Evolutionary conservation across 1,140 invertebrate species (phyloP), one percentile per base, ranked within the genome.

Genomic region (Drosophila suzukii): DNA sequence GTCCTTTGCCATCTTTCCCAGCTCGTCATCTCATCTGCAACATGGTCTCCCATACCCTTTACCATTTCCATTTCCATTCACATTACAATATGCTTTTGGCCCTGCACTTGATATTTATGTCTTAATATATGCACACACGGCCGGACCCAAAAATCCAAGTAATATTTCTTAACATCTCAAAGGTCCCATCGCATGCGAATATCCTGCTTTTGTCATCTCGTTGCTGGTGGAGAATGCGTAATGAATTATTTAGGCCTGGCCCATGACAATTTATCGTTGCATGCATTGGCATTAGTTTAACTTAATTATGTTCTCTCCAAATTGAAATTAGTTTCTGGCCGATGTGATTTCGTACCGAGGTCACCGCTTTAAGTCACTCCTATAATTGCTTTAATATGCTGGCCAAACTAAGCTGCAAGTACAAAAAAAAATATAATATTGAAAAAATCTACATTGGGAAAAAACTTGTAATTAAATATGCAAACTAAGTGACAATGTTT

Each of bases 71-170:
- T 44, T 30, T 34, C 34, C 60, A 65, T 46, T 63, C 60, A 49
- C 71, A 75, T 55, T 74, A 53, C 59, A 74, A 61, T 77, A 60
- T 77, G 73, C 20, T 49, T 49, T 38, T 30, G 59, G 50, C 24
- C 12, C 53, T 85, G 44, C 51, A 44, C 34, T 53, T 89, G 70
- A 89, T 83, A 88, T 88, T 88, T 88, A 89, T 88, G 72, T 72
- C 79, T 88, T 89, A 77, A 89, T 88, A 89, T 88, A 83, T 63
- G 84, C 76, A 82, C 70, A 77, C 71, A 85, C 68, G 72, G 63
- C 56, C 50, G 54, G 58, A 12, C 70, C 66, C 55, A 85, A 71
- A 82, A 78, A 78, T 81, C 75, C 47, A 63, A 54, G 44, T 75
- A 75, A 81, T 76, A 81, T 63, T 84, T 76, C 81, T 80, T 58